Conservation (phyloP, 1,140 invertebrate genomes). For the Drosophila littoralis region DNA sequence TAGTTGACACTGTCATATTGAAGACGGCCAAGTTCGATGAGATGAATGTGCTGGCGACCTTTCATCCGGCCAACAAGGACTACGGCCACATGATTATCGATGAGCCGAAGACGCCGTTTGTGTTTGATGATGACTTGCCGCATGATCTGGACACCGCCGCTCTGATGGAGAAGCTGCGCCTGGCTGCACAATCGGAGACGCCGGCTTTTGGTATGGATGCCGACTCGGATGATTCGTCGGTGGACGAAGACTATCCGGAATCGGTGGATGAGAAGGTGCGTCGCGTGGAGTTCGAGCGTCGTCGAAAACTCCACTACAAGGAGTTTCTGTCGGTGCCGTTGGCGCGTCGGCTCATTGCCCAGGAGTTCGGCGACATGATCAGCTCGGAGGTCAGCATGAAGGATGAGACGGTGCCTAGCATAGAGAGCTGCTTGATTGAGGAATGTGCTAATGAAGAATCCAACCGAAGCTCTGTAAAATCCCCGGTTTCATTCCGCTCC, state of each 20-base stretch:
- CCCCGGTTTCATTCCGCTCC: rapidly evolving
- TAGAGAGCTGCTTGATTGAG: not conserved
- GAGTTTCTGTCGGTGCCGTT: slow-evolving; percentile 57
- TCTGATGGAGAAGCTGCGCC: slow-evolving; percentile 88
- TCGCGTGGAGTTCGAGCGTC: slow-evolving; percentile 59
- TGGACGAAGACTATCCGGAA: slow-evolving; percentile 66
- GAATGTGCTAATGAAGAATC: not conserved
- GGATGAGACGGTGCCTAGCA: not conserved
- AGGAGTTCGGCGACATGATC: slow-evolving; percentile 45
- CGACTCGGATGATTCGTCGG: slow-evolving; percentile 66
- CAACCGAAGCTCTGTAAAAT: not conserved
- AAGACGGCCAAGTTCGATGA: slow-evolving; percentile 72
- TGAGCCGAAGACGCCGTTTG: slow-evolving; percentile 97
- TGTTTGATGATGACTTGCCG: slow-evolving; percentile 86
- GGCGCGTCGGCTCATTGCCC: slow-evolving; percentile 57
- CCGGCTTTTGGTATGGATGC: slow-evolving; percentile 63
- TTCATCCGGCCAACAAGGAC: slow-evolving; percentile 86
- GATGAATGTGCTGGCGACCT: slow-evolving; percentile 64
- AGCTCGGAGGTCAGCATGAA: slow-evolving; percentile 7
- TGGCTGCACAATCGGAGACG: slow-evolving; percentile 47
- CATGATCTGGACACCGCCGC: slow-evolving; percentile 90
- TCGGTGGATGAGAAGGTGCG: slow-evolving; percentile 59
- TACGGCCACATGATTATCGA: slow-evolving; percentile 99
- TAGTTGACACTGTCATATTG: not conserved
- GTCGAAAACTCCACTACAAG: slow-evolving; percentile 65